Evolutionary conservation across 2,888 invertebrate species (phyloP).

Genomic region (Apodemia zela): DNA sequence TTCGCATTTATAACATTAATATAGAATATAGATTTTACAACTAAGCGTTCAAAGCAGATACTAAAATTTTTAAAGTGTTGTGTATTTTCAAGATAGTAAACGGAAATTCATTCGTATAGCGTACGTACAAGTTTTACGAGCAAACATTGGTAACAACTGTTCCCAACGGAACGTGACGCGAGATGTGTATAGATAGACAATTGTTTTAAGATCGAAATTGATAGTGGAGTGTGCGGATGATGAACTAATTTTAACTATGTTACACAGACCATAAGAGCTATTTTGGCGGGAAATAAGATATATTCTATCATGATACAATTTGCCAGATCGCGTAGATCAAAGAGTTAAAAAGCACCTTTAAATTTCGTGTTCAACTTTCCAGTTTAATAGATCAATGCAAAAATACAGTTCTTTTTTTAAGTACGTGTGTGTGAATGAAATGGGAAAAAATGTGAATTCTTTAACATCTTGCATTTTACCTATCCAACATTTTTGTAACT

Average conservation of each 20-base stretch:
- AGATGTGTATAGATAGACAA: slow-evolving; percentile 42
- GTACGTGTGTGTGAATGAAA: too few species aligned
- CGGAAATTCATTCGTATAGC: slow-evolving; percentile 23
- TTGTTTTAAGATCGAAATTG: slow-evolving; percentile 21
- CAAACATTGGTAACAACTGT: slow-evolving; percentile 55
- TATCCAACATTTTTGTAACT: too few species aligned
- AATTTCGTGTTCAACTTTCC: too few species aligned
- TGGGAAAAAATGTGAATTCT: too few species aligned
- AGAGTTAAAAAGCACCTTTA: too few species aligned
- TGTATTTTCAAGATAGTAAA: not conserved
- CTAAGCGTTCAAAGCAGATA: not conserved
- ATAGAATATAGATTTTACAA: too few species aligned
- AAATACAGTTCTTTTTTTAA: too few species aligned
- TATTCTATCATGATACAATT: not conserved
- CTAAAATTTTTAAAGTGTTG: not conserved
- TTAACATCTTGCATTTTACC: too few species aligned
- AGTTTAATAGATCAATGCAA: too few species aligned
- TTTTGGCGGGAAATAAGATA: not conserved
- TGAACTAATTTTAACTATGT: not conserved
- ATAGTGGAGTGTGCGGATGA: not conserved
- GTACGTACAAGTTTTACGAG: slow-evolving; percentile 52
- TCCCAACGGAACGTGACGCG: slow-evolving; percentile 46
- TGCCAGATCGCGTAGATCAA: too few species aligned
- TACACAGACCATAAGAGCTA: not conserved
- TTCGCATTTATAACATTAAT: too few species aligned